A percentile compares a stretch with the other conserved stretches of the same genome.
phyloP scores from a whole-genome alignment of 2,888 invertebrate genomes.

The Eristalis pertinax region DNA sequence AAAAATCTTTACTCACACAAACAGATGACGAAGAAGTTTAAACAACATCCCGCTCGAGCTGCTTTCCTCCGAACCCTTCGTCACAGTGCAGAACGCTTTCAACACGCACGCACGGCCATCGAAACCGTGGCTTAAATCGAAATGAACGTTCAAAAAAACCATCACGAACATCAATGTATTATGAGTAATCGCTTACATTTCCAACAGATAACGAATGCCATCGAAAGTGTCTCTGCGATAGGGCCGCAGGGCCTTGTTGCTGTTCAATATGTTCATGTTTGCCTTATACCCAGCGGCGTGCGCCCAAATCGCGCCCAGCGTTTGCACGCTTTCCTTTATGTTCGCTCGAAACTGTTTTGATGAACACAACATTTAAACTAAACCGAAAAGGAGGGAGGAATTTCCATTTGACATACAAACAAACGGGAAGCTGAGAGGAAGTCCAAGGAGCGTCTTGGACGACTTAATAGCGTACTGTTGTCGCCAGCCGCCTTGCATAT shows the following conservation, averaged over 20 bases:
- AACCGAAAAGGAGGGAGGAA: not conserved
- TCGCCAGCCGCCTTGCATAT: not conserved
- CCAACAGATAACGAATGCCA: not conserved
- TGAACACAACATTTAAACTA: not conserved
- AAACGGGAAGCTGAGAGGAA: not conserved
- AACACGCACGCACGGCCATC: slow-evolving; percentile 87
- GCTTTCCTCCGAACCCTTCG: slow-evolving; percentile 48
- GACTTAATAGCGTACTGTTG: not conserved
- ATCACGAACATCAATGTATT: too few relatives aligned
- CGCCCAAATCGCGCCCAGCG: not conserved
- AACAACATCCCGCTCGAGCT: slow-evolving; percentile 80
- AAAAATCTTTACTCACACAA: slow-evolving; percentile 79
- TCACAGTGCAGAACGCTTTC: slow-evolving; percentile 84
- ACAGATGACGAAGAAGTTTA: slow-evolving; percentile 78
- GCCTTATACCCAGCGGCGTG: not conserved
- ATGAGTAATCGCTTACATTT: not conserved
- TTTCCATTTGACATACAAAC: not conserved
- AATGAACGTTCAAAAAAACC: not conserved
- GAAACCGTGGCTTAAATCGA: slow-evolving; percentile 84
- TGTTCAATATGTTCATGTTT: not conserved
- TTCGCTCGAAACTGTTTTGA: not conserved
- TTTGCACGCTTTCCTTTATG: not conserved
- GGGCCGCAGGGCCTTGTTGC: not conserved
- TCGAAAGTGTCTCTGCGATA: not conserved
- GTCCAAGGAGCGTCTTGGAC: not conserved